A percentile compares a stretch with the other conserved stretches of the same genome.
phyloP scores from a whole-genome alignment of 2,888 invertebrate species.

The Trichogramma evanescens region DNA sequence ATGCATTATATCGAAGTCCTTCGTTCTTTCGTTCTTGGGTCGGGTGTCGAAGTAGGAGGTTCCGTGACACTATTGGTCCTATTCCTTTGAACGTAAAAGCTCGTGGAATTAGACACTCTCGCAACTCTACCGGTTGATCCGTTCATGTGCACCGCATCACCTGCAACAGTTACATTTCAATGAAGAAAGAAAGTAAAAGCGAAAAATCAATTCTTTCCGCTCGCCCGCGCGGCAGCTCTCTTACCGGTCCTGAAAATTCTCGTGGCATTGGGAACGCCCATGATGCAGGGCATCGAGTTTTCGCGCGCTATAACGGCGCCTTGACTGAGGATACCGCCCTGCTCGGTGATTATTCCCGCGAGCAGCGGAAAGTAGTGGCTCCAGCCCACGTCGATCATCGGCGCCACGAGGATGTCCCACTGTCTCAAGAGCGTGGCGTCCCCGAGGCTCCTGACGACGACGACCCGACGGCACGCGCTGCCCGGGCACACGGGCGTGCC shows the following conservation, averaged over 20 bases:
- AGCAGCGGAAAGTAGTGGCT: constrained; percentile 77
- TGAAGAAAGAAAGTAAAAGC: no score
- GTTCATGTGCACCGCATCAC: constrained; percentile 27
- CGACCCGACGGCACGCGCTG: constrained; percentile 60
- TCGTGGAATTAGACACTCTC: no score
- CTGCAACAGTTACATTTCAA: constrained; percentile 18
- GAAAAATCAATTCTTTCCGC: no score
- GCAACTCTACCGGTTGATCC: constrained; percentile 25
- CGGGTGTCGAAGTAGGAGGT: no score
- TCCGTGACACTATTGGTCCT: no score
- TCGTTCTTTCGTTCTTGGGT: no score
- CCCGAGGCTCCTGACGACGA: constrained; percentile 62
- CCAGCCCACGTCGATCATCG: constrained; percentile 77
- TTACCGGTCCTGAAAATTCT: constrained; percentile 59
- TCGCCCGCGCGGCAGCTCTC: background rate
- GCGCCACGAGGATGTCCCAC: constrained; percentile 69
- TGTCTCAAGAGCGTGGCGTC: constrained; percentile 52
- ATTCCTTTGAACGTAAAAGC: no score
- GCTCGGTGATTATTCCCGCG: constrained; percentile 71
- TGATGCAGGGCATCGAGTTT: constrained; percentile 75
- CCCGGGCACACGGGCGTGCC: constrained; percentile 72
- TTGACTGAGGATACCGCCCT: constrained; percentile 77
- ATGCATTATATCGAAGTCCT: no score
- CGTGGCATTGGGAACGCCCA: constrained; percentile 66
- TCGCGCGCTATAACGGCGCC: constrained; percentile 80